These are phyloP conservation scores for Neoscelio sp. DNA, from an alignment of 2,888 invertebrate species.

Conservation along the genomic window DNA sequence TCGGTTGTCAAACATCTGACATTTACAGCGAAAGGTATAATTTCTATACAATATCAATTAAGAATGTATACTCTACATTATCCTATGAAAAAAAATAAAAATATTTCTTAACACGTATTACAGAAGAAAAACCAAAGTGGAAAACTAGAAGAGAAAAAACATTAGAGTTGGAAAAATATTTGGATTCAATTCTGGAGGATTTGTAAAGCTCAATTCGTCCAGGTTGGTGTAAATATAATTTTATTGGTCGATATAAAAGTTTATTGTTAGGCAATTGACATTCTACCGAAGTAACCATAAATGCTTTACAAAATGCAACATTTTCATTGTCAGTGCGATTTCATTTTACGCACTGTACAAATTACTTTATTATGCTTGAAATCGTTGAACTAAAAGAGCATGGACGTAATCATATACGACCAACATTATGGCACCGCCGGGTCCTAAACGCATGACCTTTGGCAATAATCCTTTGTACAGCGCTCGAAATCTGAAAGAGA, in stretches of 20 bases:
- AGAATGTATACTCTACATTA: no score
- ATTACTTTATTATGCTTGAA: slow-evolving; percentile 32
- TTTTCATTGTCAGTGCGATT: neutral
- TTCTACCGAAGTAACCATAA: slow-evolving; percentile 13
- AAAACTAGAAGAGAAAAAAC: slow-evolving; percentile 69
- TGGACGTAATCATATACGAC: slow-evolving; percentile 96
- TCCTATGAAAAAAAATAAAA: no score
- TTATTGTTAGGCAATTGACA: slow-evolving; percentile 3
- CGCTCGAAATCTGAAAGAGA: slow-evolving; percentile 92
- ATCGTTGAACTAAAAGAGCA: slow-evolving; percentile 85
- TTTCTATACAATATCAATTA: no score
- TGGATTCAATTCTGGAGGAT: slow-evolving; percentile 79
- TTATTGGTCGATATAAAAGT: neutral
- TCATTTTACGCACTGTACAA: neutral
- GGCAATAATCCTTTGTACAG: slow-evolving; percentile 96
- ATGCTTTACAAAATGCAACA: slow-evolving; percentile 31
- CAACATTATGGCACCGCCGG: slow-evolving; percentile 97
- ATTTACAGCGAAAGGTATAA: slow-evolving; percentile 15
- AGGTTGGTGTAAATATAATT: slow-evolving; percentile 20
- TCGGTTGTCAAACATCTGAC: slow-evolving; percentile 5
- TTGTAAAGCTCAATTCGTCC: slow-evolving; percentile 49
- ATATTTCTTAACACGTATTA: no score
- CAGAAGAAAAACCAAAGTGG: slow-evolving; percentile 62
- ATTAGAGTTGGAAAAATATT: slow-evolving; percentile 79
- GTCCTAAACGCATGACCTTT: slow-evolving; percentile 95